Base-by-base conservation (phyloP, 2,888 invertebrate genomes). In the Trichogramma evanescens region DNA sequence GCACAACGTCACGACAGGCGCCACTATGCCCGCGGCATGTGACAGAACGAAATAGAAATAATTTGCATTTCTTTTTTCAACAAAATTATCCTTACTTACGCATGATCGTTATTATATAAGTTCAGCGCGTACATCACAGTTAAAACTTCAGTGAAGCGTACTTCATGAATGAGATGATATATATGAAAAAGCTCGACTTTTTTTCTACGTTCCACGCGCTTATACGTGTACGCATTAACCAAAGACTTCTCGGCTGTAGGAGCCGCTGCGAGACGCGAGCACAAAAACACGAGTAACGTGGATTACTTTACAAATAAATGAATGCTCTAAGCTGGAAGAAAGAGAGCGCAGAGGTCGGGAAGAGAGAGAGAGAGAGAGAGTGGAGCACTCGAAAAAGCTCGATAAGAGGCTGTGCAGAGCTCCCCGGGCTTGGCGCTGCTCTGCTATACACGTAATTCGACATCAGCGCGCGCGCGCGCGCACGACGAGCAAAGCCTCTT, bases 401-500 rank as follows among this genome's bases (percentile, higher is more conserved):
- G 44, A 26, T 26, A 26, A 26, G 26, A 26, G 26, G 26, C 26
- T 26, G 26, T 2, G 26, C 26, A 2, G 26, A 26, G 26, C 26
- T 26, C 26, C 26, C 26, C 26, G 26, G 26, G 26, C 26, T 26
- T 26, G 26, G 26, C 26, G 26, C 26, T 26, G 26, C 26, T 26
- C 26, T 26, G 26, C 26, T 26, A 26, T 26, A 26, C 26, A 26
- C 26, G 26, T 26, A 26, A 26, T 26, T 26, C 26, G 26, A 26
- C 26, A 26, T 26, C 26, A 26, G 26, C 26, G 26, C 26, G 26
- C 26, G 26, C 26, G 13, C 13, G n/a, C 54, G n/a, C n/a, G n/a
- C n/a, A n/a, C n/a, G 54, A 50, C 52, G 50, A 57, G 59, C 6
- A 59, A 62, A 62, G 59, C 62, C 56, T 59, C 62, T 63, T 63